phyloP scores from a whole-genome alignment of 1,140 invertebrate genomes.

The Apocrypta bakeri region DNA sequence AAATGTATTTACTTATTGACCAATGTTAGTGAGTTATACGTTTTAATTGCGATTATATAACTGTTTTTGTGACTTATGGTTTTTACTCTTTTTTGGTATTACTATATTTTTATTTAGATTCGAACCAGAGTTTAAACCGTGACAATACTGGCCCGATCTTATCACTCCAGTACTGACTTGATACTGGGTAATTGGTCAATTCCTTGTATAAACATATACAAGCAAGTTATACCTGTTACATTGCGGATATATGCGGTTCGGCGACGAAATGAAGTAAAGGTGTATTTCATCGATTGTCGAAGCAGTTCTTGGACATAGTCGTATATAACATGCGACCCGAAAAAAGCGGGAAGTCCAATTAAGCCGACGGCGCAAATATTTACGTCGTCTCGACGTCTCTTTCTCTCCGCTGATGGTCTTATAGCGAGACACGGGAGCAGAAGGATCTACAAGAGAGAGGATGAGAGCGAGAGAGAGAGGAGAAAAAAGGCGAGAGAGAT shows the following conservation, averaged over 20 bases:
- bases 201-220: too few species aligned
- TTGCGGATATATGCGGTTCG: neutral
- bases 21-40: too few species aligned
- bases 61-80: too few species aligned
- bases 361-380: slow-evolving; percentile 2
- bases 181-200: too few species aligned
- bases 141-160: too few species aligned
- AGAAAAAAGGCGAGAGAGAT: neutral
- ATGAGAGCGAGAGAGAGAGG: neutral
- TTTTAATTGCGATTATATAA: too few species aligned
- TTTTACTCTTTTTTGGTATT: too few species aligned
- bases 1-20: too few species aligned
- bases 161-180: too few species aligned
- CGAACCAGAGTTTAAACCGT: too few species aligned
- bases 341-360: neutral
- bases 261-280: slow-evolving; percentile 1
- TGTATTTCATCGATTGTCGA: neutral
- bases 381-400: neutral
- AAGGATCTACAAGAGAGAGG: neutral
- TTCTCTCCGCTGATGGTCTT: neutral
- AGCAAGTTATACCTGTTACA: too few species aligned
- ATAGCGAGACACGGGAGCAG: neutral
- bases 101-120: too few species aligned
- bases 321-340: neutral
- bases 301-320: neutral